Evolutionary conservation across 2,888 invertebrate species (phyloP).

Genomic region (Nymphalis polychloros): DNA sequence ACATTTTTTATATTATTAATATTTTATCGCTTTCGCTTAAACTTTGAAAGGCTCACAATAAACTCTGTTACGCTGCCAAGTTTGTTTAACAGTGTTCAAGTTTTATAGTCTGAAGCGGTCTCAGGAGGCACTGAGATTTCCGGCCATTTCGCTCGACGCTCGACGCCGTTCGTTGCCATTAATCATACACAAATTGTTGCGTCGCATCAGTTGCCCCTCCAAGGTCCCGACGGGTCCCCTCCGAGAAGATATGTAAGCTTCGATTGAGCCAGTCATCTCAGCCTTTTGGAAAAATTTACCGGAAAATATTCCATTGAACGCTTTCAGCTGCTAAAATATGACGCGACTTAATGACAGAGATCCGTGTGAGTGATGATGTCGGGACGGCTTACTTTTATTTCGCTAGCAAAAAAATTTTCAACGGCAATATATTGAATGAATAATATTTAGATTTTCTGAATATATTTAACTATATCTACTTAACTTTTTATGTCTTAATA

Average conservation of each 20-base stretch:
- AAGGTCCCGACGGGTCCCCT: constrained; percentile 17
- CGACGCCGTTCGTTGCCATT: constrained; percentile 46
- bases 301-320: constrained; percentile 50
- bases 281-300: constrained; percentile 50
- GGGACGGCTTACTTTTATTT: background rate
- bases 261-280: constrained; percentile 68
- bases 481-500: constrained; percentile 45
- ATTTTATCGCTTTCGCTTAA: constrained; percentile 2
- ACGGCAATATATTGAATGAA: background rate
- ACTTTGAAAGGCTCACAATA: constrained; percentile 1
- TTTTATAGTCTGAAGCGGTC: constrained; percentile 59
- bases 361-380: constrained; percentile 38
- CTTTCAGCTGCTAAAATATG: constrained; percentile 39
- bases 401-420: background rate
- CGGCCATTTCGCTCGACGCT: constrained; percentile 46
- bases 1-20: background rate
- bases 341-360: constrained; percentile 42
- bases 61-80: constrained; percentile 29
- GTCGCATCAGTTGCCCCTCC: constrained; percentile 32
- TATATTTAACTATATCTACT: constrained; percentile 11
- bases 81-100: constrained; percentile 39
- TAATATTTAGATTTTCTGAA: background rate
- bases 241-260: constrained; percentile 56
- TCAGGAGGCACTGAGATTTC: constrained; percentile 49
- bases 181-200: constrained; percentile 68